Base-by-base conservation (phyloP, 1,140 invertebrate genomes). In the Paralvinella palmiformis region DNA sequence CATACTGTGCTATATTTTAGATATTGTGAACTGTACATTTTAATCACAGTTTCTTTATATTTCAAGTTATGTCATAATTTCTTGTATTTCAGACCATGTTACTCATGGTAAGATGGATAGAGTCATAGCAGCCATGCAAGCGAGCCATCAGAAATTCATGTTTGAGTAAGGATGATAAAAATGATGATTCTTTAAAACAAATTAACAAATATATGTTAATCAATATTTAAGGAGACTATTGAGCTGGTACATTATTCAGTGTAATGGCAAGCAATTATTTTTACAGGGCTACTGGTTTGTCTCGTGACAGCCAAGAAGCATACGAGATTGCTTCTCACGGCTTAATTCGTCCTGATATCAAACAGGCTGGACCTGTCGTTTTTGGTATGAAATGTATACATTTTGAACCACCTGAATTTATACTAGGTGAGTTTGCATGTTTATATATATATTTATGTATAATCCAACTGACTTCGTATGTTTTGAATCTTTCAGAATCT, bases 321-420 rank as follows among this genome's bases (percentile, higher is more conserved):
- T 97, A 93, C 79, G 91, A 96, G 52, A 72, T 96, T 61, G 91
- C 92, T 20, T 81, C 84, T 17, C 77, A 88, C 80, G 94, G 94
- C 1, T 79, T 87, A 0, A 83, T 96, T 5, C 79, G 92, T 63
- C 92, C 94, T 1, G 78, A 80, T 0, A 76, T 87, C 66, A 57
- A 62, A 37, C 82, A 80, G 13, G 86, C 87, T 68, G 75, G 86
- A 36, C 89, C 92, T 1, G 77, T 96, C 13, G 73, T 97, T 33
- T 97, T 96, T 82, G 86, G 87, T 22, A 85, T 96, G n/a, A 91
- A 89, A 81, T 89, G 91, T 78, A 84, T 90, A 24, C 76, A 90
- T 61, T 96, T 92, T 78, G 78, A 87, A 4, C 83, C 86, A 44
- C 94, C 94, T 2, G 80, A 91, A 70, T 96, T 97, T 75, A 89